Evolutionary conservation across 1,140 invertebrate species (phyloP), one percentile per base, ranked within the genome.

Genomic region (Idris sp.): DNA sequence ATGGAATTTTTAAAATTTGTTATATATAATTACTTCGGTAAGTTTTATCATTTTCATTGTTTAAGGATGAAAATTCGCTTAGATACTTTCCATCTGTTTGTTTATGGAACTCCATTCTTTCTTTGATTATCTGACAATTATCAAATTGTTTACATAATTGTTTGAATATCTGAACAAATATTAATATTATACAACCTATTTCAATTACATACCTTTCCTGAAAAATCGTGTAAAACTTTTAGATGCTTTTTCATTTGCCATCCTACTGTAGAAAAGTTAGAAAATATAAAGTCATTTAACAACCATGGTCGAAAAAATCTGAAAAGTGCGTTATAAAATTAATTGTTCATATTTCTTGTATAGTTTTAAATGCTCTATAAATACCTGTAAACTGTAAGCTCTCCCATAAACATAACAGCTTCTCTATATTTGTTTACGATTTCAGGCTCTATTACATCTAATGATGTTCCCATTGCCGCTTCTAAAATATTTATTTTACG

Each of bases 401-500:
- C 41, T 2, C 90, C 89, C 54, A 84, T 77, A 1, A 91, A 89
- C 80, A 92, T 92, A 16, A 89, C 86, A 2, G 89, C 89, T 64
- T 44, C 10, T 43, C 26, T 51, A n/a, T 51, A 49, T 16, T 38
- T 90, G 81, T 10, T 76, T 76, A 68, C 90, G n/a, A n/a, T n/a
- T 81, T 19, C 72, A 64, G 10, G 7, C 26, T 79, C 92, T 90
- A 7, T 19, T 30, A 89, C 89, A 78, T 90, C 84, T 2, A 92
- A 85, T 44, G 83, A 86, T 26, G 85, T 87, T 6, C 91, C 92
- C 91, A 92, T 92, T 2, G 91, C 91, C 44, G 90, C 90, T 76
- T 92, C 90, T 90, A 30, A 9, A 30, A 30, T 6, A 3, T 6
- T 9, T n/a, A 30, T 30, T 4, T 30, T 2, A 9, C 28, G 22